Evolutionary conservation across 2,113 vertebrate species (phyloP).

Genomic region (Anseranas semipalmata): DNA sequence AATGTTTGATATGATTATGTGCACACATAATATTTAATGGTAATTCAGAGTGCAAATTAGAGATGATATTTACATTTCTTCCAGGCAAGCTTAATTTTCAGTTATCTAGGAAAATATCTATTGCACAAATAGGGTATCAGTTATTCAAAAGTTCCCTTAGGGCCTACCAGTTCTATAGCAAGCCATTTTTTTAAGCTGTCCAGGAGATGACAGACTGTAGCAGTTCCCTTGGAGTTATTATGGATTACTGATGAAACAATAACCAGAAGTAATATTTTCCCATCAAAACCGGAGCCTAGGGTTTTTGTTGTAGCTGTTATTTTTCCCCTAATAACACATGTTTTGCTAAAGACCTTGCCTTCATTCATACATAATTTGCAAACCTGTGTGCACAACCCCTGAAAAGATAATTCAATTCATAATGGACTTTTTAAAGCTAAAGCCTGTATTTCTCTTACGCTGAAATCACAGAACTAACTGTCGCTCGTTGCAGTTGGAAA

Average conservation of each 20-base stretch:
- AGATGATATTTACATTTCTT: conserved; percentile 75
- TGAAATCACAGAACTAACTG: neutral
- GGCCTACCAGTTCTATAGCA: conserved; percentile 60
- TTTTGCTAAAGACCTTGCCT: conserved; percentile 30
- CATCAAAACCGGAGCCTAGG: conserved; percentile 56
- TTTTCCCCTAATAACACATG: conserved; percentile 24
- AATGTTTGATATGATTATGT: conserved; percentile 72
- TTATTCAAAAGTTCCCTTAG: conserved; percentile 71
- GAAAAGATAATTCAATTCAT: conserved; percentile 36
- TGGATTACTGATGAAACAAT: conserved; percentile 75
- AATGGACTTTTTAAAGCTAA: neutral
- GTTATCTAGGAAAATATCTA: conserved; percentile 74
- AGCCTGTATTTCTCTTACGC: neutral
- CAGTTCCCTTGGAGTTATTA: conserved; percentile 68
- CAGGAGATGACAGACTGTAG: conserved; percentile 68
- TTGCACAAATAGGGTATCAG: conserved; percentile 71
- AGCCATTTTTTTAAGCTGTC: conserved; percentile 65
- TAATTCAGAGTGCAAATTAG: conserved; percentile 74
- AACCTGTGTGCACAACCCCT: neutral
- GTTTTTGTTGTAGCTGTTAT: conserved; percentile 32
- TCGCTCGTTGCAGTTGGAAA: neutral
- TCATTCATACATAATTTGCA: conserved; percentile 17
- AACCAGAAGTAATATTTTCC: conserved; percentile 66
- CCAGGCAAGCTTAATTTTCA: conserved; percentile 76
- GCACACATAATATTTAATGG: conserved; percentile 69